A percentile compares a stretch with the other conserved stretches of the same genome.
Evolutionary conservation across 2,888 invertebrate genomes (phyloP).

Genomic region (Dynastes grantii): DNA sequence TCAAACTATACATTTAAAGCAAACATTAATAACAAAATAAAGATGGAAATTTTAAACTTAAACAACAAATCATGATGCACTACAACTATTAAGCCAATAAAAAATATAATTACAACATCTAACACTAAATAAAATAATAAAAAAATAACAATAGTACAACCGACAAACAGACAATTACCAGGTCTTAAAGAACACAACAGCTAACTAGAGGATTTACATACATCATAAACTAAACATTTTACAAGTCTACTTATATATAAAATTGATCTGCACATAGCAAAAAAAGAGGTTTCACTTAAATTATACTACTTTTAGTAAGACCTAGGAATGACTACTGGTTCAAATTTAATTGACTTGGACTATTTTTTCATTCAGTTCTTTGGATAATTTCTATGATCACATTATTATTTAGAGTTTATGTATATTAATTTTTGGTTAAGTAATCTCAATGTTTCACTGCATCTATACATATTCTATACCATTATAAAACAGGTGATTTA

Average conservation of each 20-base stretch:
- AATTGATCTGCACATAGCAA: no score
- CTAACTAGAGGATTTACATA: not conserved
- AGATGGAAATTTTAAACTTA: not conserved
- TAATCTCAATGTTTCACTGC: no score
- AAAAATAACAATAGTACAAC: not conserved
- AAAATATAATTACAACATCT: not conserved
- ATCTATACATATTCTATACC: no score
- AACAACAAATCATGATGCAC: not conserved
- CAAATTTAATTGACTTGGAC: conserved; percentile 29
- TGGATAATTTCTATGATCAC: conserved; percentile 24
- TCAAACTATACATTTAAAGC: not conserved
- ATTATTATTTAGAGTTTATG: not conserved
- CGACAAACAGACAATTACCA: not conserved
- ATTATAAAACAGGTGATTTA: no score
- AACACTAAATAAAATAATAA: not conserved
- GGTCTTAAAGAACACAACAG: not conserved
- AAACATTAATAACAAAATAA: not conserved
- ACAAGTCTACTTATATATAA: no score
- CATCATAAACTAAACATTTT: no score
- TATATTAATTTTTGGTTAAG: no score
- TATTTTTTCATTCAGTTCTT: conserved; percentile 32
- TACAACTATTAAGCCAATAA: not conserved
- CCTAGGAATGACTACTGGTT: not conserved
- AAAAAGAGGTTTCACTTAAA: conserved; percentile 3
- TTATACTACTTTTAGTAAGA: conserved; percentile 1